Conservation (phyloP, 2,797 vertebrate species). For the Neopelma chrysocephalum region DNA sequence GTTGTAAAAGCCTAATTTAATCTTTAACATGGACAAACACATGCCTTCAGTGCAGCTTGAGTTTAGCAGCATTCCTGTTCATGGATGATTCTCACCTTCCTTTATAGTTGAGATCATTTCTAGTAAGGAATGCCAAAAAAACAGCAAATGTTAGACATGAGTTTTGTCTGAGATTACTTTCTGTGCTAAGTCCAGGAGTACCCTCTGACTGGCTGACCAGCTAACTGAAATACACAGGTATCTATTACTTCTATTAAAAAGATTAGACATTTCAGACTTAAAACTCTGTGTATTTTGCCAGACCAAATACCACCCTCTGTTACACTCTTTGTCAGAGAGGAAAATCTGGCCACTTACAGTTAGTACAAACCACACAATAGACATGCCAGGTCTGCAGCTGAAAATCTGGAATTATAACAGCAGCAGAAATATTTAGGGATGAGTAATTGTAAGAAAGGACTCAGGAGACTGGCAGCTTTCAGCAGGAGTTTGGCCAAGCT, state of each 20-base stretch:
- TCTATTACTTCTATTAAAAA: neutral
- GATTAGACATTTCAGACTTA: slow-evolving; percentile 21
- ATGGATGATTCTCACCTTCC: neutral
- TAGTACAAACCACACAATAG: slow-evolving; percentile 27
- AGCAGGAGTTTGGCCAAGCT: slow-evolving; percentile 53
- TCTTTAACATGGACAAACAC: neutral
- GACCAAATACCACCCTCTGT: slow-evolving; percentile 44
- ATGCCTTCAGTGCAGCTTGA: neutral
- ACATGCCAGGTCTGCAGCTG: slow-evolving; percentile 44
- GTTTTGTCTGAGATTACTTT: slow-evolving; percentile 37
- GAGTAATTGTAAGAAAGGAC: slow-evolving; percentile 42
- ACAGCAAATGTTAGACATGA: neutral
- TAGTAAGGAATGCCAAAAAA: neutral
- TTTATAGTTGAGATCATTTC: neutral
- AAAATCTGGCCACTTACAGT: slow-evolving; percentile 25
- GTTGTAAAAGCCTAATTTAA: neutral
- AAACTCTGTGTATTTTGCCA: neutral
- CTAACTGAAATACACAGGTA: neutral
- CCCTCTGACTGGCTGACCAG: neutral
- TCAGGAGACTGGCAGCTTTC: slow-evolving; percentile 49
- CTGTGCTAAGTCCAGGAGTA: neutral
- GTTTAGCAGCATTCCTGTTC: neutral
- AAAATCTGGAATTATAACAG: slow-evolving; percentile 61
- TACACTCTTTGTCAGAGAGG: slow-evolving; percentile 32
- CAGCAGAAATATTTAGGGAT: slow-evolving; percentile 50